Percentiles rank a stretch among this genome's conserved stretches.
phyloP scores from a whole-genome alignment of 2,113 vertebrate genomes.

The Arvicanthis niloticus region DNA sequence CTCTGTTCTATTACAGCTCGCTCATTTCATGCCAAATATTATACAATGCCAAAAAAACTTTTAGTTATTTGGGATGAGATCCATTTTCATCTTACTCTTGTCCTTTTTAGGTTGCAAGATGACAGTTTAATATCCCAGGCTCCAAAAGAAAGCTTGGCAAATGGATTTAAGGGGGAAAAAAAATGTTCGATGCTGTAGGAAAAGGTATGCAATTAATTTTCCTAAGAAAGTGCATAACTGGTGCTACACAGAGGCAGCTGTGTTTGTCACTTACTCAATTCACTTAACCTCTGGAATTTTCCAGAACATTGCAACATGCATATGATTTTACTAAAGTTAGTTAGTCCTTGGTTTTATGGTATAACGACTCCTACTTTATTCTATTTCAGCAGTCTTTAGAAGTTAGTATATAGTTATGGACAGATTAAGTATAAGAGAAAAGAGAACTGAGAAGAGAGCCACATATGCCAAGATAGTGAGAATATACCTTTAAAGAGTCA shows the following conservation, averaged over 20 bases:
- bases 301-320: background rate
- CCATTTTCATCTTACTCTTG: constrained; percentile 79
- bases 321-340: background rate
- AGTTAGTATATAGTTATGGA: constrained; percentile 7
- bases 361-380: constrained; percentile 32
- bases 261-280: constrained; percentile 49
- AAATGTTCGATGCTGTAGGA: background rate
- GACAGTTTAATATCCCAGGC: constrained; percentile 82
- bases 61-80: constrained; percentile 78
- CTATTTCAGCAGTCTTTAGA: background rate
- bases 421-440: constrained; percentile 26
- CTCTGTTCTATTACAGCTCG: constrained; percentile 75
- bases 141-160: constrained; percentile 72
- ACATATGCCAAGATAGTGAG: background rate
- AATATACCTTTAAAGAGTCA: background rate
- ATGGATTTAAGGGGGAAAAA: constrained; percentile 52
- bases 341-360: constrained; percentile 32
- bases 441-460: background rate
- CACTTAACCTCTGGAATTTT: constrained; percentile 34
- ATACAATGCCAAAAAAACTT: constrained; percentile 82
- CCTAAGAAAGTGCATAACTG: constrained; percentile 48
- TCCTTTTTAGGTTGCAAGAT: constrained; percentile 78
- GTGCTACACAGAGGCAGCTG: constrained; percentile 47
- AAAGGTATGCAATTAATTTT: constrained; percentile 79
- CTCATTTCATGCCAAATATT: constrained; percentile 78